Conservation (phyloP, 2,888 invertebrate species). For the Meta bourneti region DNA sequence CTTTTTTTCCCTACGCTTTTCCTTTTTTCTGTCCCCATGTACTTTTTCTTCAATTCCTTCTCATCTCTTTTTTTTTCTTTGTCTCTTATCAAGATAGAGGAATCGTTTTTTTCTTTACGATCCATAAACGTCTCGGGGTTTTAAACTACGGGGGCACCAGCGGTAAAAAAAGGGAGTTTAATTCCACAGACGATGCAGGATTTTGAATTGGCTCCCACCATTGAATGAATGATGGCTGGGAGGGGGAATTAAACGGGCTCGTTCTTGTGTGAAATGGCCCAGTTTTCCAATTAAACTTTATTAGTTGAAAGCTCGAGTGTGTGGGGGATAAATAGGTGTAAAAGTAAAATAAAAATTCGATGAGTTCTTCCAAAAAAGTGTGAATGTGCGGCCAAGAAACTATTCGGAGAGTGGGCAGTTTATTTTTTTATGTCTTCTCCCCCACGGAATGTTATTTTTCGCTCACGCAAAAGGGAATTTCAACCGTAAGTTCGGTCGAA, state of each 20-base stretch:
- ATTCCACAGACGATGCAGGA: constrained; percentile 61
- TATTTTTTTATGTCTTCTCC: too few species aligned
- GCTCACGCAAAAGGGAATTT: too few species aligned
- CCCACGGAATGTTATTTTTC: too few species aligned
- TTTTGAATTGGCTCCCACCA: constrained; percentile 63
- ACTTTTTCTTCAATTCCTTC: constrained; percentile 47
- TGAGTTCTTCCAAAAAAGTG: constrained; percentile 12
- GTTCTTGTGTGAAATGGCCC: constrained; percentile 64
- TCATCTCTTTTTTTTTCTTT: constrained; percentile 36
- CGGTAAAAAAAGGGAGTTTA: constrained; percentile 44
- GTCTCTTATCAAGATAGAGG: constrained; percentile 50
- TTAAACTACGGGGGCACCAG: constrained; percentile 47
- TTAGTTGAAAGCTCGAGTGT: constrained; percentile 56
- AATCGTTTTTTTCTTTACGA: constrained; percentile 65
- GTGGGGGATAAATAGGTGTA: constrained; percentile 29
- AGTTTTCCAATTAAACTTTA: constrained; percentile 75
- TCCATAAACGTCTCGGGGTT: constrained; percentile 69
- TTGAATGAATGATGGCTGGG: constrained; percentile 55
- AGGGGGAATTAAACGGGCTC: constrained; percentile 64
- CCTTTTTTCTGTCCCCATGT: constrained; percentile 22
- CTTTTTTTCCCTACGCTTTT: constrained; percentile 22
- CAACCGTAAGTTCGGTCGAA: too few species aligned
- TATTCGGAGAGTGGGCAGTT: not conserved
- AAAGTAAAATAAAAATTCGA: constrained; percentile 4
- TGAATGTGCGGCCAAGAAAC: constrained; percentile 30